These are phyloP conservation scores for Microctonus brassicae DNA, from an alignment of 2,888 invertebrate genomes.

Conservation along the genomic window DNA sequence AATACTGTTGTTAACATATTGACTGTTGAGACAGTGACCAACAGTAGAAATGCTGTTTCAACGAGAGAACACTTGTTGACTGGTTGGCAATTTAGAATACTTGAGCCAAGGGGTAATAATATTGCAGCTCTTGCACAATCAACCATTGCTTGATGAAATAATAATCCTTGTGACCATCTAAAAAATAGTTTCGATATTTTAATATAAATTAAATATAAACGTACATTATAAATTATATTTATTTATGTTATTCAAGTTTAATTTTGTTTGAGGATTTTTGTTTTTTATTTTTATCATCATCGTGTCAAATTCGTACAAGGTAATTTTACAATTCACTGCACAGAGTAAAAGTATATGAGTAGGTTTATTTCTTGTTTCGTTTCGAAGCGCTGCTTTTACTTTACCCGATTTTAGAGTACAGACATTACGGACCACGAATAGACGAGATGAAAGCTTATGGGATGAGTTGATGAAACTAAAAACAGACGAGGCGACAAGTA, in stretches of 20 bases:
- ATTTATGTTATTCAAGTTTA: not conserved
- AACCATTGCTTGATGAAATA: constrained; percentile 88
- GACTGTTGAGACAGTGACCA: constrained; percentile 91
- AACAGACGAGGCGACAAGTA: not conserved
- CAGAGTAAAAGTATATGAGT: not conserved
- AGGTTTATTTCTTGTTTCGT: constrained; percentile 11
- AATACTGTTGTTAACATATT: constrained; percentile 90
- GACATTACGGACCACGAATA: not conserved
- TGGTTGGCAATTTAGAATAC: constrained; percentile 85
- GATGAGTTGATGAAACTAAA: not conserved
- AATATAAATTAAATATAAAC: not conserved
- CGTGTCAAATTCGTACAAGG: constrained; percentile 15
- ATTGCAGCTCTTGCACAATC: constrained; percentile 87
- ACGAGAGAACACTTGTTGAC: constrained; percentile 89
- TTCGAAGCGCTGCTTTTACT: constrained; percentile 9
- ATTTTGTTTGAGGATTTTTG: not conserved
- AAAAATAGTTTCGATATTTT: constrained; percentile 41
- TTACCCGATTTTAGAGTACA: not conserved
- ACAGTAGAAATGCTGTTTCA: constrained; percentile 88
- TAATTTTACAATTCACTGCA: constrained; percentile 32
- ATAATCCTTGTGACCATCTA: constrained; percentile 88
- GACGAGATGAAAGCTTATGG: not conserved
- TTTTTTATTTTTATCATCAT: not conserved
- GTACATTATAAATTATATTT: not conserved
- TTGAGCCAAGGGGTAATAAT: constrained; percentile 82